Evolutionary conservation across 2,888 invertebrate species (phyloP), one percentile per base, ranked within the genome.

Genomic region (Drosophila gaucha): DNA sequence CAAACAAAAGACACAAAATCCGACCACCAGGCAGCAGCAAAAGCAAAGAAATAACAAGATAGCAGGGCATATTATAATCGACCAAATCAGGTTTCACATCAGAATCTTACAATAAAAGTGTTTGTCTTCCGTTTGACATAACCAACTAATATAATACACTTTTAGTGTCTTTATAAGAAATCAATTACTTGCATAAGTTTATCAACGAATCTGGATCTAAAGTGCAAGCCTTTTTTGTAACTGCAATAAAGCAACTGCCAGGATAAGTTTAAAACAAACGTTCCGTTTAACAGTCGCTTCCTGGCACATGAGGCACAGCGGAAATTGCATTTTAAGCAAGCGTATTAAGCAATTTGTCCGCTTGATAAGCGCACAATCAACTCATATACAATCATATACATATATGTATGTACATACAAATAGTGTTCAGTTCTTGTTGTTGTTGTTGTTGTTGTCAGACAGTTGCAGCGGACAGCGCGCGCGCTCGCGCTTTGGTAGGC

Each of bases 301-400:
- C 16, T 12, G 12, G 18, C n/a, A 22, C 38, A 62, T 43, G 26
- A 26, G 18, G n/a, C 20, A 58, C 50, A 49, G 47, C 78, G 87
- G 82, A 78, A 74, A 67, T 72, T 47, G 58, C 36, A 47, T 65
- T 62, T 73, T 38, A 41, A 20, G 28, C 59, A 63, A 22, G 63
- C 67, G 54, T 46, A 52, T 69, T 55, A 59, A 65, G 44, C 80
- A 86, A 86, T 82, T 82, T 86, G 74, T 80, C 43, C 49, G 77
- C 36, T 62, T 60, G 67, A 74, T 74, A 82, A 65, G 55, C 65
- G 64, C 30, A 55, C 41, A 63, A 58, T 60, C 52, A 55, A 39
- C 51, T 52, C 36, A 44, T 35, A 44, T 20, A 38, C 26, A 39
- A 38, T 44, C 30, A 38, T 12, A 38, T 33, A 33, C 5, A n/a